Evolutionary conservation across 2,113 vertebrate species (phyloP).

Genomic region (Trochalopteron elliotii): DNA sequence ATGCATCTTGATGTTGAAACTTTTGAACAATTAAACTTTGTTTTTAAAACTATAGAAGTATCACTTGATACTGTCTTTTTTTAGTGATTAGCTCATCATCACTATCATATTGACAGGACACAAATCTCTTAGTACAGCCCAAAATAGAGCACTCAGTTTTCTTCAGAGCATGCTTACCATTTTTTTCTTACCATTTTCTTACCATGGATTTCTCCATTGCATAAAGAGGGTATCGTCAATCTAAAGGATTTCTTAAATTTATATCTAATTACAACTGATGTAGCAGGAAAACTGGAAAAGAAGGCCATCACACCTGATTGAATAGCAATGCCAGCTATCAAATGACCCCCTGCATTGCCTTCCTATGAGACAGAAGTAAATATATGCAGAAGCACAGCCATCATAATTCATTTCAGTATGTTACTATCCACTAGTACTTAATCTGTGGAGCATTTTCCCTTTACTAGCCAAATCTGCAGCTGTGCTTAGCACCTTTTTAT

Average conservation of each 20-base stretch:
- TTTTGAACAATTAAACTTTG: conserved; percentile 48
- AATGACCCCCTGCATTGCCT: background rate
- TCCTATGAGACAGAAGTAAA: background rate
- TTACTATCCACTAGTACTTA: background rate
- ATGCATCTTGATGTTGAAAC: conserved; percentile 29
- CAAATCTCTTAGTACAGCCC: background rate
- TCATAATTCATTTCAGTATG: background rate
- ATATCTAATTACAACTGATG: background rate
- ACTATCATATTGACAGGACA: background rate
- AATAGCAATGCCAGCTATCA: background rate
- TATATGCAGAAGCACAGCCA: background rate
- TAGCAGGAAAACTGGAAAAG: background rate
- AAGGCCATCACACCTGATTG: background rate
- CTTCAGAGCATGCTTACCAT: background rate
- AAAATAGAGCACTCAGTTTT: background rate
- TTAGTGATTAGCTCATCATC: background rate
- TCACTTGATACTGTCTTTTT: background rate
- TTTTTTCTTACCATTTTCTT: too few relatives aligned
- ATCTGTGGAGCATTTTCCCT: background rate
- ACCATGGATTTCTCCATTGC: background rate
- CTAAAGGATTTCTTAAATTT: background rate
- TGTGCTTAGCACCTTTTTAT: background rate
- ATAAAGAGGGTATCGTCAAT: background rate
- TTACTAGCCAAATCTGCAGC: background rate
- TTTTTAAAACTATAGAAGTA: background rate